A percentile compares a stretch with the other conserved stretches of the same genome.
phyloP scores from a whole-genome alignment of 2,797 vertebrate genomes.

The Taeniopygia guttata region DNA sequence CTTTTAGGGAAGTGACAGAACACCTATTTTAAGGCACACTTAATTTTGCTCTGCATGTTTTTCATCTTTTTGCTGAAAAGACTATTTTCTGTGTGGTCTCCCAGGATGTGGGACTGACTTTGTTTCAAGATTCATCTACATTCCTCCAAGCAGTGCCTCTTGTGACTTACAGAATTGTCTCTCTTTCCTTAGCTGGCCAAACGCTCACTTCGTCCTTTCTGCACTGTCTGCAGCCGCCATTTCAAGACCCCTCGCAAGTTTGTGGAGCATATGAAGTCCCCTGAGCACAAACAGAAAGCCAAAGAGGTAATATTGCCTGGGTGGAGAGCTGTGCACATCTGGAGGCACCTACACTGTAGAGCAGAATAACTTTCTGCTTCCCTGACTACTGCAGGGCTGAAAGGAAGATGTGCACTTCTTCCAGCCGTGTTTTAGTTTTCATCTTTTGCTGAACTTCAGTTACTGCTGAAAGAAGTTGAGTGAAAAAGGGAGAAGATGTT shows the following conservation, averaged over 20 bases:
- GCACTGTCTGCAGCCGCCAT: conserved; percentile 88
- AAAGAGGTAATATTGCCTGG: conserved; percentile 77
- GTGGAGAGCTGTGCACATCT: neutral
- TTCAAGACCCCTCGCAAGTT: conserved; percentile 93
- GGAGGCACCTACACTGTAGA: neutral
- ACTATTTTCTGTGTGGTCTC: neutral
- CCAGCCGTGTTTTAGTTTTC: neutral
- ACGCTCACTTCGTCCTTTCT: conserved; percentile 84
- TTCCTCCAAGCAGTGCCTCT: neutral
- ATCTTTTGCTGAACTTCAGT: neutral
- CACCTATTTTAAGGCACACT: neutral
- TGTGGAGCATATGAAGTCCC: conserved; percentile 91
- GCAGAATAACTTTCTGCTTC: neutral
- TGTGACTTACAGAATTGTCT: neutral
- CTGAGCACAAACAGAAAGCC: conserved; percentile 86
- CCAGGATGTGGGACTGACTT: neutral
- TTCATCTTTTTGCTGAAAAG: neutral
- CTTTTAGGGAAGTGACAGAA: neutral
- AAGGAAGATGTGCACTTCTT: neutral
- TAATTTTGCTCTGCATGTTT: neutral
- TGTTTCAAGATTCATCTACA: neutral
- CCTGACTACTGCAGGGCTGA: neutral
- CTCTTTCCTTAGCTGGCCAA: conserved; percentile 80
- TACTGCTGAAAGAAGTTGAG: neutral
- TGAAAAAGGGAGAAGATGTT: neutral